Conservation (phyloP, 1,140 invertebrate species). For the Hyles vespertilio region DNA sequence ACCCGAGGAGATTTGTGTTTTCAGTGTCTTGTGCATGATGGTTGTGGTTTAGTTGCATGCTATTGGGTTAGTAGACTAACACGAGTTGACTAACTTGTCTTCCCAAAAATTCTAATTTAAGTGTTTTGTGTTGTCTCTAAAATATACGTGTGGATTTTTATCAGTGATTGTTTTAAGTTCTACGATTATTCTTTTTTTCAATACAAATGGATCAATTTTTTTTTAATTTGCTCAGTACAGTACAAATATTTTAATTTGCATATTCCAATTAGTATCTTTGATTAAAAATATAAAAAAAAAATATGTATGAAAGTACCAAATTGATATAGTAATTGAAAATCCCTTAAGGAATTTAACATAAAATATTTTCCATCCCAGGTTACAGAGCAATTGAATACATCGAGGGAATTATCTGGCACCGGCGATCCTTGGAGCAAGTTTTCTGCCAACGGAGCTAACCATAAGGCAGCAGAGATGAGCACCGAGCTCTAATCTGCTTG, state of each 20-base stretch:
- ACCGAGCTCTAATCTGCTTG: conserved; percentile 52
- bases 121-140: conserved; percentile 16
- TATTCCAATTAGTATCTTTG: too few relatives aligned
- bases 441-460: conserved; percentile 31
- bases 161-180: not conserved
- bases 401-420: conserved; percentile 27
- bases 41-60: conserved; percentile 27
- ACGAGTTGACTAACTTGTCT: conserved; percentile 46
- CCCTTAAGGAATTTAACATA: too few relatives aligned
- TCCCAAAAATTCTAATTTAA: conserved; percentile 12
- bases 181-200: too few relatives aligned
- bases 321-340: too few relatives aligned
- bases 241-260: too few relatives aligned
- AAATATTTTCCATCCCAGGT: conserved; percentile 33
- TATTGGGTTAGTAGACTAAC: conserved; percentile 39
- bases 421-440: conserved; percentile 26
- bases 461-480: conserved; percentile 56
- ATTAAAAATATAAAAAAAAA: too few relatives aligned
- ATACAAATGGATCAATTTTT: too few relatives aligned
- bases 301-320: too few relatives aligned
- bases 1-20: conserved; percentile 15
- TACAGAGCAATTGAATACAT: conserved; percentile 62
- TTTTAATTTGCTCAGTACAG: too few relatives aligned
- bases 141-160: conserved; percentile 3
- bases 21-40: conserved; percentile 37